These are phyloP conservation scores for Pyrrhosoma nymphula DNA, from an alignment of 2,888 invertebrate genomes.

Conservation along the genomic window DNA sequence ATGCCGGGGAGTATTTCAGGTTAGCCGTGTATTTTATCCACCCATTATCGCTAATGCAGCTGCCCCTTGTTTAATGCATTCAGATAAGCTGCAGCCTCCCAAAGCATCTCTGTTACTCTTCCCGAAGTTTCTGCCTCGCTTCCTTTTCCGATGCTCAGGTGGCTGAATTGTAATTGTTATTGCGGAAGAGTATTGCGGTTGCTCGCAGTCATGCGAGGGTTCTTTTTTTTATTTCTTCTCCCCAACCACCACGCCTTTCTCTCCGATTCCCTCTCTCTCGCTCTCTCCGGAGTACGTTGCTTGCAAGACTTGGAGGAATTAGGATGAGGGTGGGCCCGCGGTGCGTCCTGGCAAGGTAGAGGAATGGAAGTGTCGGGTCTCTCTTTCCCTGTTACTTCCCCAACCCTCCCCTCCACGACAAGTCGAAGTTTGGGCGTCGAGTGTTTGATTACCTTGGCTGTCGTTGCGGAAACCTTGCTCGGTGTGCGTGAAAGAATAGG, in stretches of 20 bases:
- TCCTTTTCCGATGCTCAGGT: background rate
- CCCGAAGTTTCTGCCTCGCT: background rate
- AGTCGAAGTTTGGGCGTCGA: slow-evolving; percentile 25
- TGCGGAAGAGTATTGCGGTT: background rate
- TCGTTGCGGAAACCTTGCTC: slow-evolving; percentile 6
- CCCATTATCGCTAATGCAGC: background rate
- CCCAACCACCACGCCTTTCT: background rate
- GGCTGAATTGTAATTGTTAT: background rate
- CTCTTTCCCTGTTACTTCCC: background rate
- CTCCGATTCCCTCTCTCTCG: background rate
- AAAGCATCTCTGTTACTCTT: background rate
- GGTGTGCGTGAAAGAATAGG: slow-evolving; percentile 35
- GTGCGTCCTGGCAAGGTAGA: too few species aligned
- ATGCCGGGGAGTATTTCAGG: background rate
- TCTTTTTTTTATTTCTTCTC: background rate
- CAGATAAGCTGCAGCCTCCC: background rate
- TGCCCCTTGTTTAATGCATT: slow-evolving; percentile 1
- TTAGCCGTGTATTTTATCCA: background rate
- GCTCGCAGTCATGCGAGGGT: background rate
- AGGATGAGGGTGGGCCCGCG: too few species aligned
- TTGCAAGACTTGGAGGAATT: background rate
- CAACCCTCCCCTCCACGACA: background rate
- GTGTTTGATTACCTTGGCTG: slow-evolving; percentile 52
- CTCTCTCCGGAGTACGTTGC: background rate
- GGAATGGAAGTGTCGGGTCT: background rate